Base-by-base conservation (phyloP, 2,797 vertebrate species). In the Tenualosa ilisha region DNA sequence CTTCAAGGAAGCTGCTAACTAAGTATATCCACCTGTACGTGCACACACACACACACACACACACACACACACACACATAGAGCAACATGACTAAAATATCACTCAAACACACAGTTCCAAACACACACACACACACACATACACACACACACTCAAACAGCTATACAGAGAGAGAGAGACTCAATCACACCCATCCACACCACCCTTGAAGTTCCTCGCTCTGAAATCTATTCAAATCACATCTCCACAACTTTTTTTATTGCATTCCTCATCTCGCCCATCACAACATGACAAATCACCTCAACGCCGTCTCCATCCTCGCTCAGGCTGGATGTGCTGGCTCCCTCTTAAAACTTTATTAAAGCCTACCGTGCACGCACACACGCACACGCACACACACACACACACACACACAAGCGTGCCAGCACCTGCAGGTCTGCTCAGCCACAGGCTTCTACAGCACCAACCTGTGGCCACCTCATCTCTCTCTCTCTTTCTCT, bases 211-310 rank as follows among this genome's bases (percentile, higher is more conserved):
- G 91, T 83, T 84, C 91, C 93, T 93, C 93, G 92, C 94, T 92
- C 94, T 90, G 90, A 96, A 96, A 95, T 96, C 95, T 95, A 96
- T 96, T 96, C 94, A 96, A 96, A 96, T 96, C 94, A 92, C 93
- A 95, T 96, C 94, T 95, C 94, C 93, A 93, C 93, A 87, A 90
- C 94, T 92, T 95, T 92, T 95, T 95, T 95, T 95, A 96, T 95
- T 95, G 94, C 95, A 95, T 95, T 95, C 93, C 95, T 94, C 95
- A 93, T 94, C 94, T 93, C 93, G 91, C 93, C 88, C 89, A 91
- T 94, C 94, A 94, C 94, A 94, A 94, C 94, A 95, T 95, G 95
- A 96, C 95, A 96, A 95, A 95, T 95, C 94, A 94, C 94, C 94
- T 91, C 94, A 93, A 87, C 87, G 86, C 13, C 37, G 63, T 31